Base-by-base conservation (phyloP, 2,113 vertebrate genomes). In the Dicrurus megarhynchus region DNA sequence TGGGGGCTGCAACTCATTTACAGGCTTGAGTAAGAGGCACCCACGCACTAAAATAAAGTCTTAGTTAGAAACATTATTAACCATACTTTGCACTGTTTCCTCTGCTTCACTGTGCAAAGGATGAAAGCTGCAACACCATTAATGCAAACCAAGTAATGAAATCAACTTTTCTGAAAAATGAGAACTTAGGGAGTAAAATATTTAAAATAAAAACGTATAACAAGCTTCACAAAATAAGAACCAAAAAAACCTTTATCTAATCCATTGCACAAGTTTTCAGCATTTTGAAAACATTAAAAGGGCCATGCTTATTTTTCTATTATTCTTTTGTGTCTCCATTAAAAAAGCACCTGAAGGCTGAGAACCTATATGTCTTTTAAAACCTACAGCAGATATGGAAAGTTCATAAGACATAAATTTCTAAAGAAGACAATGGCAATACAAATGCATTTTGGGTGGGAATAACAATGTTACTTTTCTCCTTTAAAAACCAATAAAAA, bases 401-500 rank as follows among this genome's bases (percentile, higher is more conserved):
- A 89, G 71, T 88, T 95, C 84, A 89, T 47, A 95, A 93, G 32
- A 24, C 22, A 50, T 5, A 28, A 49, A 87, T 75, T 93, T 87
- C 30, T 90, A 92, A 96, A 95, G 94, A 94, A 89, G 95, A 96
- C 76, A 93, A 74, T 52, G 44, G 68, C 92, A 93, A 90, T 93
- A 59, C 50, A 39, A 94, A 97, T 44, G 33, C n/a, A 74, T 90
- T 84, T 24, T 39, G 79, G 80, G 81, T 69, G 50, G 39, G 63
- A 90, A 95, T 21, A 84, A 39, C 56, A 89, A 53, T 59, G 80
- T 81, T 89, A 90, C 23, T 69, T 78, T 74, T 82, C 70, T 95
- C 75, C 77, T 95, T 92, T 87, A 91, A 96, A 97, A 94, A 49
- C 89, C 84, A 82, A 56, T 52, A 97, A 95, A 96, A 94, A 68